Evolutionary conservation across 2,113 vertebrate genomes (phyloP).

Genomic region (Chinchilla lanigera): DNA sequence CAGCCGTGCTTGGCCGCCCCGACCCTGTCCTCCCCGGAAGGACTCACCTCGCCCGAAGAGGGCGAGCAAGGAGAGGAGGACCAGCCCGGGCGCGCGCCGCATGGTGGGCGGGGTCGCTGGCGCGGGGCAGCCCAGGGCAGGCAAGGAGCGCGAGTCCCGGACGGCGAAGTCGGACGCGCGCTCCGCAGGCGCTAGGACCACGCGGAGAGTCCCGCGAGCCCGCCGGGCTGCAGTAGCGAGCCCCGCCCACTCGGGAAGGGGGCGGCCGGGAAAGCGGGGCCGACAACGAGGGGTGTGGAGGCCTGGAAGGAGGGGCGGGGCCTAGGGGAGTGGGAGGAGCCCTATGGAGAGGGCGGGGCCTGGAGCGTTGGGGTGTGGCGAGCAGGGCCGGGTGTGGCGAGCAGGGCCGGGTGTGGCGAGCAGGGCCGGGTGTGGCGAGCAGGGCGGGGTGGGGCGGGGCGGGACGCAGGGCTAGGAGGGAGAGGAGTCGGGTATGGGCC

Average conservation of each 20-base stretch:
- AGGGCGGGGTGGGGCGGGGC: too few species aligned
- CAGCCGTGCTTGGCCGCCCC: background rate
- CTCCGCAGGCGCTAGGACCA: constrained; percentile 10
- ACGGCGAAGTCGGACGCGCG: accelerated
- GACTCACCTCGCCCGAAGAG: constrained; percentile 71
- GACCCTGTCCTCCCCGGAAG: background rate
- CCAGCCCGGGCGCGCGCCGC: constrained; percentile 15
- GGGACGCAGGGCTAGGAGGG: background rate
- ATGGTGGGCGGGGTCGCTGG: constrained; percentile 35
- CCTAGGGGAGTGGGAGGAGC: too few species aligned
- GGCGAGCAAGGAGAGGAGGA: constrained; percentile 55
- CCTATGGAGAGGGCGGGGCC: background rate
- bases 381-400: background rate
- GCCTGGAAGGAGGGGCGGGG: background rate
- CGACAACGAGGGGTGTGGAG: background rate
- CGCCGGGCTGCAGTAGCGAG: background rate
- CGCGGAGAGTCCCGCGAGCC: background rate
- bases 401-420: background rate
- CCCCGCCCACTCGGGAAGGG: background rate
- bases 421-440: background rate
- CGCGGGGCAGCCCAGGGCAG: background rate
- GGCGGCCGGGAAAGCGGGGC: background rate
- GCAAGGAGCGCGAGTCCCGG: background rate
- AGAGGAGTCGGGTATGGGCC: background rate
- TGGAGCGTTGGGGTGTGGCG: background rate